Conservation (phyloP, 35 echinoderm and acorn worm species). For the Holothuria glaberrima region DNA sequence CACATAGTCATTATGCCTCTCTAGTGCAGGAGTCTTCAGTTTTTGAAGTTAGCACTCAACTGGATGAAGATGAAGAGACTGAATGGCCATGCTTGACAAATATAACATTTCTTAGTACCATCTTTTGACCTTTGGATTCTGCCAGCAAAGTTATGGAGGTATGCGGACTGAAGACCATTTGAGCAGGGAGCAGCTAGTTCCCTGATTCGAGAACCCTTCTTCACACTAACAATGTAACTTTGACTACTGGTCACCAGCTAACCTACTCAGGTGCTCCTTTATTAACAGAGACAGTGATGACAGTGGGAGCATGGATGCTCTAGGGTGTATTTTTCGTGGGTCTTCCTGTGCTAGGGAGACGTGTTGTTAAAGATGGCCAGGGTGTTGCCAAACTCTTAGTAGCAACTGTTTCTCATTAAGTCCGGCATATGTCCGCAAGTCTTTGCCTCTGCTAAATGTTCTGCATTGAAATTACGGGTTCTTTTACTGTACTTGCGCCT, state of each 20-base stretch:
- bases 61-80: too few species aligned
- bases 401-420: not conserved
- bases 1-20: too few species aligned
- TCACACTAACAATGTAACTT: not conserved
- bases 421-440: slow-evolving; percentile 10
- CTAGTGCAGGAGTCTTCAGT: too few species aligned
- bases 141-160: too few species aligned
- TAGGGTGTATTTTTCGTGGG: slow-evolving; percentile 26
- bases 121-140: too few species aligned
- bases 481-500: not conserved
- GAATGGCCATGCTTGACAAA: too few species aligned
- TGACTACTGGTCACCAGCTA: not conserved
- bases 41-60: too few species aligned
- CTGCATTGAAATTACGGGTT: slow-evolving; percentile 9
- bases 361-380: slow-evolving; percentile 16
- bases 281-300: slow-evolving; percentile 17
- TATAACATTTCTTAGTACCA: too few species aligned
- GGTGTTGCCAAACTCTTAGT: slow-evolving; percentile 12
- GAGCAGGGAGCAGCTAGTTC: too few species aligned
- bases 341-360: slow-evolving; percentile 47
- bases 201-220: not conserved
- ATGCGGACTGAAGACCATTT: too few species aligned
- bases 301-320: slow-evolving; percentile 14
- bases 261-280: slow-evolving; percentile 2
- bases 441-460: not conserved